Evolutionary conservation across 2,888 invertebrate genomes (phyloP), one percentile per base, ranked within the genome.

Genomic region (Cylloceria caligata): DNA sequence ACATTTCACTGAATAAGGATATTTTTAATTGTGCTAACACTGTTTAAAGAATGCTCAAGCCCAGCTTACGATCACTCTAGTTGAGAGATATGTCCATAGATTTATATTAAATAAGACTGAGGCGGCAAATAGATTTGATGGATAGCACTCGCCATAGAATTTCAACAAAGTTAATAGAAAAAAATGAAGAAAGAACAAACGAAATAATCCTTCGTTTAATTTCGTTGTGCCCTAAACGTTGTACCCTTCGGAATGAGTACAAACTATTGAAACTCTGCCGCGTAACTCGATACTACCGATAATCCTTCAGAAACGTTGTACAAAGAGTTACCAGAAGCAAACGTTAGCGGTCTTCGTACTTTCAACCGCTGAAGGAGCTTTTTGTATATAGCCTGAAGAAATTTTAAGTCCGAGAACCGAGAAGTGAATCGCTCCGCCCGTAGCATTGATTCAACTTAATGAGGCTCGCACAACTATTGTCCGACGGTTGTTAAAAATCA

Each of bases 401-500:
- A 21, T 21, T 49, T 7, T 0, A 21, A 21, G 49, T 49, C 21
- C 49, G 2, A 6, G 21, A 19, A 24, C 13, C 24, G 21, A 16
- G 45, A 0, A 45, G 45, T 1, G 21, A 49, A 19, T 21, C 24
- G 52, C 13, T 52, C 34, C 30, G 34, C 27, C 55, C 11, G 55
- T 13, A 57, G 27, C 27, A 16, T 47, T 76, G 67, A 62, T 67
- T 67, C 67, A 34, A 24, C 47, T 60, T 81, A 76, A 76, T 72
- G 71, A 69, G 39, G 34, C 13, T 45, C 9, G 30, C 36, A 21
- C 47, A 55, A 64, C n/a, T 69, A 75, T 69, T 75, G 55, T 71
- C 62, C 69, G 30, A 9, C 24, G 72, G 36, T 52, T 60, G 52
- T 81, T 80, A 76, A 80, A 72, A 76, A 49, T 76, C 71, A 49